Percentiles rank a stretch among this genome's conserved stretches.
phyloP scores from a whole-genome alignment of 2,888 invertebrate species.

The Dynastes tityus region DNA sequence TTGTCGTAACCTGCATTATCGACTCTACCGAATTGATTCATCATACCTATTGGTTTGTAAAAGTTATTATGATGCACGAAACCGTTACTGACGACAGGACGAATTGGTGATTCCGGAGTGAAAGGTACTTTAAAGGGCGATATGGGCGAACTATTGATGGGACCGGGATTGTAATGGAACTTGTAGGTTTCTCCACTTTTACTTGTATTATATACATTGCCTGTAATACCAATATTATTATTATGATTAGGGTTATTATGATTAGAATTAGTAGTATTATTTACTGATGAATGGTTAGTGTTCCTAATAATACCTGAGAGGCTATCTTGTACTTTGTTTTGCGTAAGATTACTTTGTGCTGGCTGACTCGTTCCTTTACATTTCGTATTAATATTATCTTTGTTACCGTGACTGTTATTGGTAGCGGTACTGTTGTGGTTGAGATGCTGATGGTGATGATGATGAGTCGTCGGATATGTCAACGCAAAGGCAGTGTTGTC shows the following conservation, averaged over 20 bases:
- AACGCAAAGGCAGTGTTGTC: slow-evolving; percentile 60
- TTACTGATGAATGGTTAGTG: slow-evolving; percentile 58
- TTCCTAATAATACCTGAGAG: slow-evolving; percentile 60
- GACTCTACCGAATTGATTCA: slow-evolving; percentile 35
- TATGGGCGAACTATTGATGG: slow-evolving; percentile 37
- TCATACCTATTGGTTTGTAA: slow-evolving; percentile 3
- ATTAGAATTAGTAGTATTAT: slow-evolving; percentile 46
- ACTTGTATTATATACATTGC: slow-evolving; percentile 48
- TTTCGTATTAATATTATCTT: slow-evolving; percentile 30
- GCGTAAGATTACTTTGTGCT: slow-evolving; percentile 54
- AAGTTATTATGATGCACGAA: slow-evolving; percentile 33
- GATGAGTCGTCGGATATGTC: slow-evolving; percentile 58
- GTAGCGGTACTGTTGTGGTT: slow-evolving; percentile 21
- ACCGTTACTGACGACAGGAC: slow-evolving; percentile 16
- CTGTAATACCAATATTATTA: slow-evolving; percentile 44
- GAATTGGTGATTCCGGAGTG: slow-evolving; percentile 36
- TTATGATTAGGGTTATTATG: slow-evolving; percentile 39
- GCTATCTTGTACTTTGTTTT: slow-evolving; percentile 60
- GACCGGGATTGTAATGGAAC: slow-evolving; percentile 24
- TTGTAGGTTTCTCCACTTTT: slow-evolving; percentile 32
- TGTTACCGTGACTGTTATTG: slow-evolving; percentile 25
- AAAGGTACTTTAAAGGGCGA: slow-evolving; percentile 39
- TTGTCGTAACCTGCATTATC: slow-evolving; percentile 7
- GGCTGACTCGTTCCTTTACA: slow-evolving; percentile 45
- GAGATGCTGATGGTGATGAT: slow-evolving; percentile 36